phyloP scores from a whole-genome alignment of 2,888 invertebrate genomes.

The Spisula subtruncata region DNA sequence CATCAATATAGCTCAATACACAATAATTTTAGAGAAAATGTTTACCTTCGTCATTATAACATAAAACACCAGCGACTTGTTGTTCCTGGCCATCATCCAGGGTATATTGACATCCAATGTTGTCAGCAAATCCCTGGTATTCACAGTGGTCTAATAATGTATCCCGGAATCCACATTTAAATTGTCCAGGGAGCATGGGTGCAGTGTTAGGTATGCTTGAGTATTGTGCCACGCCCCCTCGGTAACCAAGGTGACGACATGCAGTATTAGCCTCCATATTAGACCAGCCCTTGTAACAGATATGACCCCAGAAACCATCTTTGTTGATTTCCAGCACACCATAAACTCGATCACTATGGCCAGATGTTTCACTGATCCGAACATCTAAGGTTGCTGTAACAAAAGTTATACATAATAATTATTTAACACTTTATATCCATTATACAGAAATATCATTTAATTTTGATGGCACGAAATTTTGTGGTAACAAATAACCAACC shows the following conservation, averaged over 20 bases:
- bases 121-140: background rate
- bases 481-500: too few species aligned
- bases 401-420: background rate
- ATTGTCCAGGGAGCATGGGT: background rate
- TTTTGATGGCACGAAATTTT: too few species aligned
- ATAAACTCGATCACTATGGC: background rate
- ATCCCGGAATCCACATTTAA: background rate
- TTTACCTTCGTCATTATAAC: background rate
- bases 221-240: background rate
- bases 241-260: background rate
- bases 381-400: conserved; percentile 5
- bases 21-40: too few species aligned
- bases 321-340: background rate
- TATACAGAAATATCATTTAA: too few species aligned
- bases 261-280: conserved; percentile 14
- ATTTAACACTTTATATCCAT: background rate
- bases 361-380: background rate
- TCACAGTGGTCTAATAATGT: background rate
- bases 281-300: background rate
- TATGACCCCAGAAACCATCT: conserved; percentile 7
- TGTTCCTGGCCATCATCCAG: background rate
- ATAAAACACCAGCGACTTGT: conserved; percentile 17
- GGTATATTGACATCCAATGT: background rate
- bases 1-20: too few species aligned
- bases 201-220: background rate